Conservation (phyloP, 2,888 invertebrate species). For the Noctua janthe region DNA sequence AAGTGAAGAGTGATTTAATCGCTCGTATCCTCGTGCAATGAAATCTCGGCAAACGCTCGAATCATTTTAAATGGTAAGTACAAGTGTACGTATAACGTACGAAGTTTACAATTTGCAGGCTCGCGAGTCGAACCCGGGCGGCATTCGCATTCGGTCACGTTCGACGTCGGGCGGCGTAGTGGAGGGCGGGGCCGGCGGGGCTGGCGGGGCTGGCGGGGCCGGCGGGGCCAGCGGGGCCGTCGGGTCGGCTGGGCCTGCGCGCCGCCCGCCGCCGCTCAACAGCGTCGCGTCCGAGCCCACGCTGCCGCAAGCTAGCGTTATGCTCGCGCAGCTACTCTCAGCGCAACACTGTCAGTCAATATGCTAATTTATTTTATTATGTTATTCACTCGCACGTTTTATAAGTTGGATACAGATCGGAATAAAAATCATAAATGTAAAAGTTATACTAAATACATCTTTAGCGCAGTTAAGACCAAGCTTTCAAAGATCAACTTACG, state of each 20-base stretch:
- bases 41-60: slow-evolving; percentile 69
- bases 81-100: slow-evolving; percentile 69
- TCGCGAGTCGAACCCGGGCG: slow-evolving; percentile 78
- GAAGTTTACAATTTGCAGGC: slow-evolving; percentile 74
- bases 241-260: slow-evolving; percentile 79
- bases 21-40: slow-evolving; percentile 72
- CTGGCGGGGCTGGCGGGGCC: slow-evolving; percentile 71
- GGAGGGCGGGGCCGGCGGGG: slow-evolving; percentile 89
- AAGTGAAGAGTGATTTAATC: slow-evolving; percentile 74
- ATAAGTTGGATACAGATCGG: slow-evolving; percentile 28
- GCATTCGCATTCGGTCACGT: slow-evolving; percentile 83
- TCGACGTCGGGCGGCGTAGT: slow-evolving; percentile 87
- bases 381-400: slow-evolving; percentile 37
- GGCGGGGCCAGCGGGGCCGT: slow-evolving; percentile 68
- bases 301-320: slow-evolving; percentile 93
- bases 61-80: slow-evolving; percentile 71
- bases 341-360: slow-evolving; percentile 90
- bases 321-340: slow-evolving; percentile 95
- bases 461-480: neutral
- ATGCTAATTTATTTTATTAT: slow-evolving; percentile 54
- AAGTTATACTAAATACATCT: neutral
- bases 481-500: slow-evolving; percentile 1
- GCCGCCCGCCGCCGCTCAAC: slow-evolving; percentile 91
- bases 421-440: neutral
- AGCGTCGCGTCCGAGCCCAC: slow-evolving; percentile 95